These are phyloP conservation scores for Saturnia japonica DNA, from an alignment of 2,888 invertebrate genomes.

Conservation along the genomic window DNA sequence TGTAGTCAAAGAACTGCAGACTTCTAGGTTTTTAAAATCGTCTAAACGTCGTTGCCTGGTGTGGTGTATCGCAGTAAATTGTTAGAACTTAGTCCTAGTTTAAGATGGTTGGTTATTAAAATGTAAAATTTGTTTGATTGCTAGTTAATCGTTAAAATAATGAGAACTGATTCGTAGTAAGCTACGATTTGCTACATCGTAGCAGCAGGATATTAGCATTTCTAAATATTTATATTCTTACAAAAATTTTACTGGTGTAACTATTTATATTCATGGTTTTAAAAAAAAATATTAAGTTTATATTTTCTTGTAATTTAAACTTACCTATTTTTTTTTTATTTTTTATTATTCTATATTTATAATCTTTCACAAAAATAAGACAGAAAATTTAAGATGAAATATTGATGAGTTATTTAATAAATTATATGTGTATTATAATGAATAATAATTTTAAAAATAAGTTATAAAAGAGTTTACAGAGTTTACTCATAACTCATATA, in stretches of 20 bases:
- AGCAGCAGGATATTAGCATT: not conserved
- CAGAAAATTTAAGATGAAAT: not conserved
- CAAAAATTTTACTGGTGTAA: not conserved
- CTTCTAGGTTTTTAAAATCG: too few relatives aligned
- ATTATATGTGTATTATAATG: not conserved
- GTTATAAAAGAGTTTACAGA: not conserved
- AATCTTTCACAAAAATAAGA: not conserved
- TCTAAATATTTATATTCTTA: not conserved
- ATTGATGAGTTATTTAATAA: not conserved
- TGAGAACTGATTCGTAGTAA: not conserved
- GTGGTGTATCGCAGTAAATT: too few relatives aligned
- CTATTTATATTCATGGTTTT: not conserved
- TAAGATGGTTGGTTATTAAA: too few relatives aligned
- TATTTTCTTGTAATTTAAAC: not conserved
- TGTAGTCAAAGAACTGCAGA: too few relatives aligned
- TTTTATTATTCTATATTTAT: not conserved
- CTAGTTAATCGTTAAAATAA: not conserved
- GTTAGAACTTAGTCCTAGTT: too few relatives aligned
- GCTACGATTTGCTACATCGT: conserved; percentile 20
- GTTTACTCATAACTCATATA: not conserved
- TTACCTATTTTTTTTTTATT: not conserved
- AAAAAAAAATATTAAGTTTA: not conserved
- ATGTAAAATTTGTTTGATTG: too few relatives aligned
- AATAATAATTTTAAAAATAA: not conserved
- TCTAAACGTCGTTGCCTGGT: too few relatives aligned